Base-by-base conservation (phyloP, 2,888 invertebrate genomes). In the Mythimna ferrago region DNA sequence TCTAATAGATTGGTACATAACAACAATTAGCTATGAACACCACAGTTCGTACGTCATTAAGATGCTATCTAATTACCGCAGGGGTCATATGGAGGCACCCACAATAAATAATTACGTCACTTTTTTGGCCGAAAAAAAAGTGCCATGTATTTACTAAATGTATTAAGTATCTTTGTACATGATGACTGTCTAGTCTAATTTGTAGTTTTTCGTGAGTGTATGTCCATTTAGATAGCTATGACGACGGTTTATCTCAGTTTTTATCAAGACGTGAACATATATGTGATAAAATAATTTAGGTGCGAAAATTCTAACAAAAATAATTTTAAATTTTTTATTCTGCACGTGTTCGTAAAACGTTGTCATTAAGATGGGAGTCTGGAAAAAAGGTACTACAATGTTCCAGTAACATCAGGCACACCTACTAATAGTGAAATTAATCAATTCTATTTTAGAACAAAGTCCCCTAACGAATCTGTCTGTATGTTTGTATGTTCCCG, bases 31-130 rank as follows among this genome's bases (percentile, higher is more conserved):
- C 26, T 26, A 26, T 26, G 26, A 26, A 26, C 26, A 26, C 26
- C 26, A 26, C 26, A 26, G 41, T 66, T 60, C 16, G 35, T 26
- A 38, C 44, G 44, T 68, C 53, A 73, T 76, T 60, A 19, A 67
- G 38, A 76, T 68, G 35, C 1, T 76, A 76, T 76, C 76, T 67
- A 44, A n/a, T 35, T 72, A 38, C 48, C n/a, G 38, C 48, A 64
- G 38, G 54, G 26, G 62, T 72, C 26, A 21, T 38, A 41, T 32
- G 35, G 14, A 21, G 14, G 48, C 56, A 38, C 3, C 16, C 56
- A 11, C 7, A 56, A 14, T 57, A 41, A 3, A 16, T n/a, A 66
- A 21, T 26, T 26, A 54, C 26, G 19, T 51, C 6, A 7, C 41
- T 10, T 53, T 51, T 60, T 44, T 35, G 10, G 26, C 38, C 38